Evolutionary conservation across 30 jellyfish, hydroid and myxozoan genomes (phyloP).

Genomic region (Aurelia aurita): DNA sequence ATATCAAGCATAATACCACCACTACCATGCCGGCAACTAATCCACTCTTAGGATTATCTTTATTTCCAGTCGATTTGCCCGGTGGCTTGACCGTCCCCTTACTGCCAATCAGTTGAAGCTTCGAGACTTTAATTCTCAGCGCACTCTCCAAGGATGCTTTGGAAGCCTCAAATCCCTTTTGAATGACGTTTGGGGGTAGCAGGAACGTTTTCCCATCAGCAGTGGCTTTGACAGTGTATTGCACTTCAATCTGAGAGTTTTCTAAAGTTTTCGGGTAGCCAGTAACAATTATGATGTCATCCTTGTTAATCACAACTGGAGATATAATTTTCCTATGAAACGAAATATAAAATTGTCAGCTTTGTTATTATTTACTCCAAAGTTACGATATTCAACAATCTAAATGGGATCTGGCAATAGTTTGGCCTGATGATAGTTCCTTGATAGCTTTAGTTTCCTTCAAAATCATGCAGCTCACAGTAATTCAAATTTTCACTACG

Average conservation of each 20-base stretch:
- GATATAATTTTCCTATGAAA: neutral
- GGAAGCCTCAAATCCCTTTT: slow-evolving; percentile 18
- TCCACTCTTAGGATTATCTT: neutral
- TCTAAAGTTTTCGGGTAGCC: slow-evolving; percentile 30
- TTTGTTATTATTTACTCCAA: neutral
- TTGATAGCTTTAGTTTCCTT: no score
- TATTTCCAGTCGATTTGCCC: no score
- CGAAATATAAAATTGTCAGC: neutral
- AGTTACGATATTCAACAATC: no score
- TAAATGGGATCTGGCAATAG: no score
- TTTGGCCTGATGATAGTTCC: no score
- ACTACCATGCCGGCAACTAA: slow-evolving; percentile 40
- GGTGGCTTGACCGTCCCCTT: neutral
- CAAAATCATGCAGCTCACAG: no score
- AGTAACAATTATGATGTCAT: slow-evolving; percentile 11
- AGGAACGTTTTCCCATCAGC: slow-evolving; percentile 11
- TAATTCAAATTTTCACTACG: no score
- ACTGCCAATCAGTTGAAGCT: neutral
- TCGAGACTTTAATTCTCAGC: neutral
- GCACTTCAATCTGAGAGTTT: neutral
- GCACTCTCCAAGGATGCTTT: slow-evolving; percentile 19
- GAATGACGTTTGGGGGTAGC: neutral
- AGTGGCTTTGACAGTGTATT: slow-evolving; percentile 20
- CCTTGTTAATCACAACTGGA: neutral
- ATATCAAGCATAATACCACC: neutral